These are phyloP conservation scores for Gastrophysa polygoni DNA, from an alignment of 2,888 invertebrate genomes.

Conservation along the genomic window DNA sequence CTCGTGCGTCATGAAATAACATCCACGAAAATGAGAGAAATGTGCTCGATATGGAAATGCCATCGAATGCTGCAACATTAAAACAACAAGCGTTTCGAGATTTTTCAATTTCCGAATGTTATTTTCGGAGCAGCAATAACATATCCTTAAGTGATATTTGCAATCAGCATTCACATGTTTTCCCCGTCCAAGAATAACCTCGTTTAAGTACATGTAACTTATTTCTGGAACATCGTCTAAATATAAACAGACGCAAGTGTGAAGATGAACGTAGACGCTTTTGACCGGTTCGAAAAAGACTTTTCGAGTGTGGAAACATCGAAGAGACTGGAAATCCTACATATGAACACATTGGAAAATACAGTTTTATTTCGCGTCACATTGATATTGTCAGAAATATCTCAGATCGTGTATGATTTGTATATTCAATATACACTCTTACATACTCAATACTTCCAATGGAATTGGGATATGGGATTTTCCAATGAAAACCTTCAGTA, in stretches of 20 bases:
- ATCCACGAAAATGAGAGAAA: too few relatives aligned
- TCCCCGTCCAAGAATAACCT: neutral
- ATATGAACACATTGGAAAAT: too few relatives aligned
- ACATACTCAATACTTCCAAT: too few relatives aligned
- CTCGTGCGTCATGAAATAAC: too few relatives aligned
- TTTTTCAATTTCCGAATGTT: neutral
- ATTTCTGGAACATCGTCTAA: slow-evolving; percentile 20
- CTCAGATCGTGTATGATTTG: too few relatives aligned
- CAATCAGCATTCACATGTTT: neutral
- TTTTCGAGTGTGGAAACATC: neutral
- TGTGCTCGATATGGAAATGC: too few relatives aligned
- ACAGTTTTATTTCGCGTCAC: too few relatives aligned
- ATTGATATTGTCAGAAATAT: too few relatives aligned
- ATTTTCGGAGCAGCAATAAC: neutral
- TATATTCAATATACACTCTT: too few relatives aligned
- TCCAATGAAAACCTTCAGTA: too few relatives aligned
- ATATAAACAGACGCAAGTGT: slow-evolving; percentile 6
- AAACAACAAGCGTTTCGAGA: neutral
- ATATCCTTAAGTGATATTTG: neutral
- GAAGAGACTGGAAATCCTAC: neutral
- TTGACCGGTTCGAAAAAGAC: neutral
- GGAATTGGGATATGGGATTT: too few relatives aligned
- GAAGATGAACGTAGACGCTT: neutral
- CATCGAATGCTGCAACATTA: neutral
- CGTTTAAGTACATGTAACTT: slow-evolving; percentile 18